phyloP scores from a whole-genome alignment of 2,113 vertebrate genomes.

The Parotia lawesii region DNA sequence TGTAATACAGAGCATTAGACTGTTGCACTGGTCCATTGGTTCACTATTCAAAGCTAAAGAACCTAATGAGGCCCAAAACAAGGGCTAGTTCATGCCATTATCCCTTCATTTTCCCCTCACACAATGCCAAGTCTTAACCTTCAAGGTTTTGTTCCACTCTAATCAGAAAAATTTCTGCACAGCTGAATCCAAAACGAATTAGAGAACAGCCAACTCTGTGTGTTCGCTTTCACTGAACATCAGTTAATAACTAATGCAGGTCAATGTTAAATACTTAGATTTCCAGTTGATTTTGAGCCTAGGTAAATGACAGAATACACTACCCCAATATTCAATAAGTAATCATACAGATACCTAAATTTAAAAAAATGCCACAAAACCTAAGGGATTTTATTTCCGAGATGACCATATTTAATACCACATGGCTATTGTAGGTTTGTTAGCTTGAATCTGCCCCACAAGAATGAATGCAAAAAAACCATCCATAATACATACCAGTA shows the following conservation, averaged over 20 bases:
- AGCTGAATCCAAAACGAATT: not conserved
- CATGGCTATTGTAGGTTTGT: not conserved
- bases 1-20: not conserved
- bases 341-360: not conserved
- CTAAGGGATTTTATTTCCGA: not conserved
- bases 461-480: not conserved
- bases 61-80: not conserved
- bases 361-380: not conserved
- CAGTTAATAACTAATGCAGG: not conserved
- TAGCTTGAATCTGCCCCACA: not conserved
- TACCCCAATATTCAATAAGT: not conserved
- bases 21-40: not conserved
- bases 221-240: not conserved
- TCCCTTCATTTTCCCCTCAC: not conserved
- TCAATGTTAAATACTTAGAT: not conserved
- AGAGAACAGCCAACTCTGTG: not conserved
- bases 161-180: not conserved
- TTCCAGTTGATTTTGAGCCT: not conserved
- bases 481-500: conserved; percentile 79
- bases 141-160: not conserved
- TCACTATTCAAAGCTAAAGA: not conserved
- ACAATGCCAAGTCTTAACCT: not conserved
- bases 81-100: not conserved
- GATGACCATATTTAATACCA: not conserved
- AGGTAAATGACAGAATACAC: not conserved